A percentile compares a stretch with the other conserved stretches of the same genome.
Conservation (phyloP, 2,113 vertebrate species). For the Pluvialis apricaria region DNA sequence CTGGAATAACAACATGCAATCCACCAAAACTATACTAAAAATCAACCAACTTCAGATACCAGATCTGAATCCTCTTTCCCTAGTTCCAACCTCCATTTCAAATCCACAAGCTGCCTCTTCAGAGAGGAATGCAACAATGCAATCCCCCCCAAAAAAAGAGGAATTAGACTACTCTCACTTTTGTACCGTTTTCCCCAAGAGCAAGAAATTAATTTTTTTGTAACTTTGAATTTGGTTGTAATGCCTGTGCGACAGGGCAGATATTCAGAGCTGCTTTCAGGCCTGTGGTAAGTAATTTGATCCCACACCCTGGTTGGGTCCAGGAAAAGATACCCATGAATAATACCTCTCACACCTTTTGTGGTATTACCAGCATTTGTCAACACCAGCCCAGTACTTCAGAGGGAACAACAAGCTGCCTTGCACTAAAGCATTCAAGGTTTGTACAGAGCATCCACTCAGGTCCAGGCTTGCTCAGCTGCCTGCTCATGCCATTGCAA, state of each 20-base stretch:
- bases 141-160: neutral
- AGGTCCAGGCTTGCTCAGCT: too few species aligned
- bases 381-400: rapidly evolving
- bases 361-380: neutral
- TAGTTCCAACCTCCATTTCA: neutral
- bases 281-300: neutral
- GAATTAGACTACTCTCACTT: neutral
- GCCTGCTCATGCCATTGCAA: rapidly evolving
- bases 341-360: neutral
- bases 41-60: neutral
- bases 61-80: neutral
- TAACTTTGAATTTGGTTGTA: neutral
- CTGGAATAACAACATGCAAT: neutral
- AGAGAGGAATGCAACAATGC: neutral
- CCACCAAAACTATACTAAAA: neutral
- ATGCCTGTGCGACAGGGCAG: neutral
- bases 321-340: neutral
- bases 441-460: neutral
- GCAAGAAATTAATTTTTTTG: neutral
- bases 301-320: too few species aligned
- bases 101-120: neutral
- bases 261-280: too few species aligned
- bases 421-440: rapidly evolving
- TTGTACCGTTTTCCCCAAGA: neutral
- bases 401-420: neutral